Conservation (phyloP, 2,797 vertebrate genomes). For the Philypnodon macrostomus region DNA sequence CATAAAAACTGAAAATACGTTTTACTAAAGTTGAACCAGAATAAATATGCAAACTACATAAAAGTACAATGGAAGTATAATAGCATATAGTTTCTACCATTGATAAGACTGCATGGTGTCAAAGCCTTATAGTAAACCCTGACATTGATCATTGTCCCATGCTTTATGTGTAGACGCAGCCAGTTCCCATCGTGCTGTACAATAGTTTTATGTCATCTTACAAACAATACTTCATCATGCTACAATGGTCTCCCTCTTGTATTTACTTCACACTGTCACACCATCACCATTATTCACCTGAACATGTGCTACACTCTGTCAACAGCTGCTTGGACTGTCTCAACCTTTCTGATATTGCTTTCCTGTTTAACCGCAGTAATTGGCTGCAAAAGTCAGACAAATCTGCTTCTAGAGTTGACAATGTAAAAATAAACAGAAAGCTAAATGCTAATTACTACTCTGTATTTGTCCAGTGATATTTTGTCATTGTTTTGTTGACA, state of each 20-base stretch:
- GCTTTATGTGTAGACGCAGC: too few relatives aligned
- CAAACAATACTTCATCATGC: slow-evolving; percentile 1
- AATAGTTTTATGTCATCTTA: too few relatives aligned
- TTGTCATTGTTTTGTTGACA: neutral
- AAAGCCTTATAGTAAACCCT: too few relatives aligned
- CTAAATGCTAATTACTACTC: slow-evolving; percentile 2
- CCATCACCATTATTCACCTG: slow-evolving; percentile 6
- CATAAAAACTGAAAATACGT: too few relatives aligned
- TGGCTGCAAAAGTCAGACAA: slow-evolving; percentile 17
- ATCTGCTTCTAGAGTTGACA: slow-evolving; percentile 8
- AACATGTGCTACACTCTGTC: slow-evolving; percentile 19
- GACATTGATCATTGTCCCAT: too few relatives aligned
- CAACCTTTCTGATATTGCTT: slow-evolving; percentile 21
- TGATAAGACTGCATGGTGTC: too few relatives aligned
- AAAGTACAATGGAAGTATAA: too few relatives aligned
- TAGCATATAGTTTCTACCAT: too few relatives aligned
- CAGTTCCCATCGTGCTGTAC: too few relatives aligned
- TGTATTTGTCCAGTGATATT: slow-evolving; percentile 1
- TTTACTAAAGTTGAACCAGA: too few relatives aligned
- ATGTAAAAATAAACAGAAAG: slow-evolving; percentile 4
- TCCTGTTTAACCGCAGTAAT: slow-evolving; percentile 31
- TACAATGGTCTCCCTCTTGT: neutral
- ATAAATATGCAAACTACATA: too few relatives aligned
- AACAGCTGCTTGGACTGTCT: slow-evolving; percentile 3
- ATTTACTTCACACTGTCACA: slow-evolving; percentile 1